Conservation (phyloP, 2,888 invertebrate genomes). For the Drosophila fungiperda region DNA sequence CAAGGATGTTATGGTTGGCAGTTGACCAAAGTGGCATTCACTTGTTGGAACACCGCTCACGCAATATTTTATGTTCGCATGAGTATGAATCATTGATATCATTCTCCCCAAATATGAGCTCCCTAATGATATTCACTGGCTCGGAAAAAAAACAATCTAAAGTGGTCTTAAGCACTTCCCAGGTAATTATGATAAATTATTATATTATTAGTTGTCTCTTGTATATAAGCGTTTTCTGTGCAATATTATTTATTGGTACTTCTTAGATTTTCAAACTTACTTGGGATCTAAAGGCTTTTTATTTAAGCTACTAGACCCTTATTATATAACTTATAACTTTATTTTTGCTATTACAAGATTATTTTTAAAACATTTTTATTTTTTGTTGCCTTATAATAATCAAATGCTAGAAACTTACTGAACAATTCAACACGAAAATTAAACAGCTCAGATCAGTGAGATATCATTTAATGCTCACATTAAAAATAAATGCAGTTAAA, state of each 20-base stretch:
- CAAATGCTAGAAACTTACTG: too few species aligned
- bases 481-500: neutral
- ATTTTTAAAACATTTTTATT: too few species aligned
- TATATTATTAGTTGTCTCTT: neutral
- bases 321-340: too few species aligned
- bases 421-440: too few species aligned
- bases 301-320: neutral
- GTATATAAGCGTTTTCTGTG: neutral
- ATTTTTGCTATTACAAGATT: too few species aligned
- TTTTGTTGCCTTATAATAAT: too few species aligned
- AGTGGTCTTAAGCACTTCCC: constrained; percentile 96
- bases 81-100: constrained; percentile 95
- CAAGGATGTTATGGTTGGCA: constrained; percentile 95
- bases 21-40: constrained; percentile 97
- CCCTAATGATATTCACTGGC: constrained; percentile 96
- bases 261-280: neutral
- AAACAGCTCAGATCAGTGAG: neutral
- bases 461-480: neutral
- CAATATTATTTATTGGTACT: too few species aligned
- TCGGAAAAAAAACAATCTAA: constrained; percentile 96
- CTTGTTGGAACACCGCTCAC: constrained; percentile 93
- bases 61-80: constrained; percentile 95
- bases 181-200: constrained; percentile 86
- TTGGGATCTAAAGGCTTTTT: neutral
- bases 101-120: constrained; percentile 96